Conservation (phyloP, 2,113 vertebrate species). For the Gnathonemus longibarbis region DNA sequence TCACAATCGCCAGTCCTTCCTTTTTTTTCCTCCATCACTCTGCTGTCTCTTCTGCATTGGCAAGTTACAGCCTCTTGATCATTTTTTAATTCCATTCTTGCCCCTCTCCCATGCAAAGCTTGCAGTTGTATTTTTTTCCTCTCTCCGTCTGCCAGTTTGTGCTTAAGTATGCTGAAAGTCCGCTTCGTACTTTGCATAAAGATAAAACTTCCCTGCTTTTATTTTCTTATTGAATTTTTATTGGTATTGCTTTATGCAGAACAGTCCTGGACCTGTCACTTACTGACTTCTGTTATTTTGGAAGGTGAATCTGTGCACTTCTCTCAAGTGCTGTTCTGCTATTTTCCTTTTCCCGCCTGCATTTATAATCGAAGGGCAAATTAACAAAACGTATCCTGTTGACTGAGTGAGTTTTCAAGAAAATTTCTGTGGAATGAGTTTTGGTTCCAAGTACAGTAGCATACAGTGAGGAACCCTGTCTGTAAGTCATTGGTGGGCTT, state of each 20-base stretch:
- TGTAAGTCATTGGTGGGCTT: background rate
- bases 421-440: background rate
- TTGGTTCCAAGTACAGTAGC: background rate
- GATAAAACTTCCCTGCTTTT: background rate
- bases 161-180: background rate
- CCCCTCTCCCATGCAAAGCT: background rate
- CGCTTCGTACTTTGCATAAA: conserved; percentile 21
- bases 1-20: background rate
- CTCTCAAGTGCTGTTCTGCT: background rate
- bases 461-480: background rate
- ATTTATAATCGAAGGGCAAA: background rate
- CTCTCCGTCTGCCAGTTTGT: background rate
- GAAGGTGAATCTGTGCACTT: background rate
- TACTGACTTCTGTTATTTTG: background rate
- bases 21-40: background rate
- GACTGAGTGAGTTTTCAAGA: too few relatives aligned
- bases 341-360: background rate
- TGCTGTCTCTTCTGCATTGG: conserved; percentile 26
- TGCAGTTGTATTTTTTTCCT: background rate
- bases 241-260: background rate
- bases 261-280: background rate
- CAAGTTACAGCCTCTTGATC: background rate
- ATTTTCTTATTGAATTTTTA: background rate
- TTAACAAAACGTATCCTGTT: too few relatives aligned
- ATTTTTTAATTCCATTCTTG: background rate